Evolutionary conservation across 30 jellyfish, hydroid and myxozoan species (phyloP).

Genomic region (Rhopilema esculentum): DNA sequence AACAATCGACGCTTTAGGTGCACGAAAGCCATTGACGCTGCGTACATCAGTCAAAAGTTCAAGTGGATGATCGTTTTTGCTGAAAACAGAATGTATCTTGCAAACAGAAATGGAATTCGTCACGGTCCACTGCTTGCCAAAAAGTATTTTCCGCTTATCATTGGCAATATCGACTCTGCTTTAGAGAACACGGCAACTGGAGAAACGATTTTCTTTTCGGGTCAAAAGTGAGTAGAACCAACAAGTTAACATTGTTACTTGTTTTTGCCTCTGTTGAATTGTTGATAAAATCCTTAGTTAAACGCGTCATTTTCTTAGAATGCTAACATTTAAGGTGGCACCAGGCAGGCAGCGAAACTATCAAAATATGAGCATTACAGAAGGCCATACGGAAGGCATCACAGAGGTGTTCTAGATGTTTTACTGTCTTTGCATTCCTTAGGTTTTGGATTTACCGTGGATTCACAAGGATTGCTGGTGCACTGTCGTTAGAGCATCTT

Average conservation of each 20-base stretch:
- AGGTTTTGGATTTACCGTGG: constrained; percentile 73
- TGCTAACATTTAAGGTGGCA: too few relatives aligned
- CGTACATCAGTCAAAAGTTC: constrained; percentile 35
- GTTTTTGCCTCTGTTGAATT: too few relatives aligned
- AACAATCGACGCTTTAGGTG: constrained; percentile 44
- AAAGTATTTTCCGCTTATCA: constrained; percentile 43
- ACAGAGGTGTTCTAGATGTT: too few relatives aligned
- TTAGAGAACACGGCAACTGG: constrained; percentile 50
- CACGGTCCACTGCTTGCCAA: constrained; percentile 69
- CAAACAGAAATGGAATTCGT: constrained; percentile 66
- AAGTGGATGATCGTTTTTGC: constrained; percentile 58
- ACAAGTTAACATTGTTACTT: neutral
- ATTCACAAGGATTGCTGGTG: constrained; percentile 51
- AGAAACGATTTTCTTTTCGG: constrained; percentile 50
- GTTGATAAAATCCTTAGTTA: too few relatives aligned
- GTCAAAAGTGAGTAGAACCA: constrained; percentile 29
- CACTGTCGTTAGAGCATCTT: constrained; percentile 27
- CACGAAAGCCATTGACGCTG: constrained; percentile 41
- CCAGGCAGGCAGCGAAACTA: too few relatives aligned
- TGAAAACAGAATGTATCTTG: constrained; percentile 54
- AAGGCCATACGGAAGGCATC: too few relatives aligned
- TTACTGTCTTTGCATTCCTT: neutral
- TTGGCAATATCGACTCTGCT: constrained; percentile 45
- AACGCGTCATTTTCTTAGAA: too few relatives aligned
- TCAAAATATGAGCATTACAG: too few relatives aligned